Evolutionary conservation across 2,888 invertebrate species (phyloP), one percentile per base, ranked within the genome.

Genomic region (Barypeithes pellucidus): DNA sequence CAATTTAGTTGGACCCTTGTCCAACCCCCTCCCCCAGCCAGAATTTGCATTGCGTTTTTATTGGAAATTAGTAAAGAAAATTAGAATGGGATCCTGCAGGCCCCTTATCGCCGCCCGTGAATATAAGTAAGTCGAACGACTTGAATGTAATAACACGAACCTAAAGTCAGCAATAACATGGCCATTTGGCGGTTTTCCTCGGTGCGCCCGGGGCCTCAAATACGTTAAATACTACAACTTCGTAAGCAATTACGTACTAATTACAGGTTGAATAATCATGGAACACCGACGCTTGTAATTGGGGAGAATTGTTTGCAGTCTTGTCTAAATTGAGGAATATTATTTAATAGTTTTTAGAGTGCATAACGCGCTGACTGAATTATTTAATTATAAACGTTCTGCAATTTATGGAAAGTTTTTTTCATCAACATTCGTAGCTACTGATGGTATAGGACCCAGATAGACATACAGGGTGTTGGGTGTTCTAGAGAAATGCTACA

Each of bases 151-250:
- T 22, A 59, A 39, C 59, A 8, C 39, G 59, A 67, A 59, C 67
- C 67, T 36, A 59, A 67, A 67, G 59, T 54, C 59, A 59, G 33
- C 43, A 67, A 67, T 67, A 67, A 33, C 54, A 14, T 59, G 45
- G 54, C 54, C 41, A 57, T 67, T 67, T 67, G 59, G 57, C 3
- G 59, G 67, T 45, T 59, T 33, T 22, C 24, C 16, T 41, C 67
- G 59, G 43, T 67, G 16, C 57, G 59, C 41, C 39, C 45, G 41
- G 54, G 59, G 41, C 67, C 67, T 67, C 59, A 67, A 67, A 67
- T 67, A 67, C 67, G 67, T 67, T 67, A 67, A 67, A 67, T 67
- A 45, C 67, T 59, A 65, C 67, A 67, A 47, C 60, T 68, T 60
- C 16, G 61, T 50, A 52, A 60, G 68, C 68, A 68, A 61, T 68